Conservation (phyloP, 2,888 invertebrate species). For the Cerastis leucographa region DNA sequence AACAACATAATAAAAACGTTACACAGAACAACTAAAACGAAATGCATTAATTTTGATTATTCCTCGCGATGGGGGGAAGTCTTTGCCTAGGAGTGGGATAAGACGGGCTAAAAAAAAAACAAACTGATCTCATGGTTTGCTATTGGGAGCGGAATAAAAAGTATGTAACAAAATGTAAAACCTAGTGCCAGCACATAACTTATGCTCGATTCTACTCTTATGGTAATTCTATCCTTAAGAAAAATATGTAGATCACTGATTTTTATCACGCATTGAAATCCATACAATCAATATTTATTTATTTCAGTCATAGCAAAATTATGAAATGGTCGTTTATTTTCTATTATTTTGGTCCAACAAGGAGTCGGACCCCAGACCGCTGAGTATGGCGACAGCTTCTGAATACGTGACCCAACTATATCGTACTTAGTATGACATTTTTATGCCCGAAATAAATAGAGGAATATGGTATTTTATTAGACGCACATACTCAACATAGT, state of each 20-base stretch:
- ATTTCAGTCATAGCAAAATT: neutral
- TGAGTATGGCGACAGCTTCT: neutral
- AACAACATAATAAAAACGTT: too few relatives aligned
- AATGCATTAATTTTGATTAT: too few relatives aligned
- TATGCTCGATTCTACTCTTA: too few relatives aligned
- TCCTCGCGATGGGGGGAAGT: too few relatives aligned
- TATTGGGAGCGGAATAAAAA: neutral
- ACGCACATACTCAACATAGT: neutral
- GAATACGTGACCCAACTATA: slow-evolving; percentile 10
- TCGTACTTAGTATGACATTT: slow-evolving; percentile 8
- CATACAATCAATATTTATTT: neutral
- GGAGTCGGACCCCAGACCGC: neutral
- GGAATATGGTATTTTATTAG: neutral
- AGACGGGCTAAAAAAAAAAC: too few relatives aligned
- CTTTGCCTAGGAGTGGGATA: too few relatives aligned
- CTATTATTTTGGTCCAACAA: neutral
- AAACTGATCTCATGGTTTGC: neutral
- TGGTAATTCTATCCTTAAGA: too few relatives aligned
- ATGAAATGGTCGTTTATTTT: neutral
- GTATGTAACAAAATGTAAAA: neutral
- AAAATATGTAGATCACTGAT: neutral
- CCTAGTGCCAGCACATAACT: neutral
- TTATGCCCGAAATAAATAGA: slow-evolving; percentile 12
- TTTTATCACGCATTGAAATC: neutral
- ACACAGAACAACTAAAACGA: too few relatives aligned